Evolutionary conservation across 2,113 vertebrate genomes (phyloP).

Genomic region (Rousettus leschenaultii): DNA sequence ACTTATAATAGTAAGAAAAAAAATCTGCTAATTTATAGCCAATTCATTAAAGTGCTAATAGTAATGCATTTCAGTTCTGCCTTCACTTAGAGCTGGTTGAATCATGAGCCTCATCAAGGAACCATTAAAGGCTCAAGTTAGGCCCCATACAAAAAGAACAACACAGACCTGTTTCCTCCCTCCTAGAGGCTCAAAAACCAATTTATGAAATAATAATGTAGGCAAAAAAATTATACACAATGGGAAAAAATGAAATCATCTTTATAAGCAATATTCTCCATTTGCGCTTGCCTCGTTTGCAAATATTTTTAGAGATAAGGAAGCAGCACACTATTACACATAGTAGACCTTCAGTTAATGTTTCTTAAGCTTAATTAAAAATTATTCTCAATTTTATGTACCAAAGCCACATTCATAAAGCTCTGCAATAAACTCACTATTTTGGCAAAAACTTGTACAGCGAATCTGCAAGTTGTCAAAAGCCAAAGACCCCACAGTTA

Average conservation of each 20-base stretch:
- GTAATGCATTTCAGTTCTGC: background rate
- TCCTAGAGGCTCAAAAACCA: background rate
- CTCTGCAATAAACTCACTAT: background rate
- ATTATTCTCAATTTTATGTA: background rate
- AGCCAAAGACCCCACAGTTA: background rate
- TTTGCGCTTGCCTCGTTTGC: background rate
- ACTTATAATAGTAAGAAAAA: background rate
- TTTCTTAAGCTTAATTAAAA: background rate
- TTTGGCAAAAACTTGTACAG: background rate
- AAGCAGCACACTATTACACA: background rate
- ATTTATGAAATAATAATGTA: slow-evolving; percentile 30
- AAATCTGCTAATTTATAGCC: slow-evolving; percentile 20
- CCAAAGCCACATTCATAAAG: background rate
- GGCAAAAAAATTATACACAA: background rate
- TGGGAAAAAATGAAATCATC: background rate
- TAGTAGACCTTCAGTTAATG: background rate
- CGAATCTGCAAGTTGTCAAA: background rate
- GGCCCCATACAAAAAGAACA: background rate
- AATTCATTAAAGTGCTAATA: background rate
- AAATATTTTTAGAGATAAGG: background rate
- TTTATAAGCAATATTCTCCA: background rate
- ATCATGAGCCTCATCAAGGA: background rate
- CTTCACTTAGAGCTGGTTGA: slow-evolving; percentile 11
- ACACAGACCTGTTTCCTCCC: background rate
- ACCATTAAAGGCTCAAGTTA: background rate